These are phyloP conservation scores for Lydus trimaculatus DNA, from an alignment of 2,888 invertebrate species.

Conservation along the genomic window DNA sequence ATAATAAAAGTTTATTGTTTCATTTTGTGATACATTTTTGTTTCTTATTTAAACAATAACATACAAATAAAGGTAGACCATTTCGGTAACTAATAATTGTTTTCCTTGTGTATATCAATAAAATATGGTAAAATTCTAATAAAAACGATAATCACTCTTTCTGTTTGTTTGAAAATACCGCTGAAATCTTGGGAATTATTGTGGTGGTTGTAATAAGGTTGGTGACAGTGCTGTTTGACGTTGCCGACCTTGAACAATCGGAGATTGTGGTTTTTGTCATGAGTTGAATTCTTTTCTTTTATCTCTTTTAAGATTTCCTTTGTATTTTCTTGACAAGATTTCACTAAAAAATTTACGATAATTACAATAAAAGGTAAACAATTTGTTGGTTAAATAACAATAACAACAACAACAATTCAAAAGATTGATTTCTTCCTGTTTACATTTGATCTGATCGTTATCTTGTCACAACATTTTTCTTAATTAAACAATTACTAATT, in stretches of 20 bases:
- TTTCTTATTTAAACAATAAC: slow-evolving; percentile 15
- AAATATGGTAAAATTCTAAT: slow-evolving; percentile 6
- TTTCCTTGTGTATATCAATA: slow-evolving; percentile 14
- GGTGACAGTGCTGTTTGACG: slow-evolving; percentile 23
- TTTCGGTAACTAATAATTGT: neutral
- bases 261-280: slow-evolving; percentile 9
- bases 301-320: slow-evolving; percentile 19
- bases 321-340: slow-evolving; percentile 24
- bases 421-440: slow-evolving; percentile 14
- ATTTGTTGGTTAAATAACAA: slow-evolving; percentile 15
- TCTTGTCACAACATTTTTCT: neutral
- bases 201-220: no score
- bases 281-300: neutral
- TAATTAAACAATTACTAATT: neutral
- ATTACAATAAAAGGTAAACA: slow-evolving; percentile 17
- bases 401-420: neutral
- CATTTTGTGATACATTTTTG: slow-evolving; percentile 19
- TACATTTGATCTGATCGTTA: slow-evolving; percentile 20
- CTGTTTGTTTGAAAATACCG: no score
- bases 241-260: slow-evolving; percentile 23
- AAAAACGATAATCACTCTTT: no score
- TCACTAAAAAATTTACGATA: slow-evolving; percentile 21
- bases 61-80: neutral
- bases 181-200: no score
- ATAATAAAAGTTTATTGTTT: slow-evolving; percentile 19